A percentile compares a stretch with the other conserved stretches of the same genome.
Conservation (phyloP, 2,797 vertebrate species). For the Pangasius larnaudii region DNA sequence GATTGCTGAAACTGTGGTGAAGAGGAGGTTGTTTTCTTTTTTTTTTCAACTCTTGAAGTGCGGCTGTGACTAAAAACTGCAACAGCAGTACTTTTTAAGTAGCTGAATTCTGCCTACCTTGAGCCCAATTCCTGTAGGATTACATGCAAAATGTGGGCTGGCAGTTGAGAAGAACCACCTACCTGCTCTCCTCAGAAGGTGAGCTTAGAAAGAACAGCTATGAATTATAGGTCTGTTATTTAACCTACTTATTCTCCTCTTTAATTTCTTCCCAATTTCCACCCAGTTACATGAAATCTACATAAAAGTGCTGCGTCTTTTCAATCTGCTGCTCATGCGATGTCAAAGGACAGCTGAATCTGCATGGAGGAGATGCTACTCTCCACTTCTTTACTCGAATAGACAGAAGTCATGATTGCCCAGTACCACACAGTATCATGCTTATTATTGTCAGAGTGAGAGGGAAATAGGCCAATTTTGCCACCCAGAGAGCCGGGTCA, state of each 20-base stretch:
- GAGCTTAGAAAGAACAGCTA: not conserved
- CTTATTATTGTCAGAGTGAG: not conserved
- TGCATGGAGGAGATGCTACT: not conserved
- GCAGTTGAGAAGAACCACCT: not conserved
- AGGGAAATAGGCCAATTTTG: slow-evolving; percentile 14
- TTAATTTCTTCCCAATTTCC: not conserved
- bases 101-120: not conserved
- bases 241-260: not conserved
- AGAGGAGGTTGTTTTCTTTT: no score
- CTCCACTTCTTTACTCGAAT: not conserved
- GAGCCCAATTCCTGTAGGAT: not conserved
- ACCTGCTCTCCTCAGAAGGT: not conserved
- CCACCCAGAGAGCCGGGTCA: not conserved
- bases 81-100: not conserved
- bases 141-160: not conserved
- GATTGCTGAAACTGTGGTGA: no score
- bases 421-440: not conserved
- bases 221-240: not conserved
- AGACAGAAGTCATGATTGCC: not conserved
- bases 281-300: not conserved
- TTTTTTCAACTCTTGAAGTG: not conserved
- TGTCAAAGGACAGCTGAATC: not conserved
- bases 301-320: not conserved
- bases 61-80: not conserved
- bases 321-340: not conserved